Evolutionary conservation across 2,888 invertebrate genomes (phyloP).

Genomic region (Apodemia mormo): DNA sequence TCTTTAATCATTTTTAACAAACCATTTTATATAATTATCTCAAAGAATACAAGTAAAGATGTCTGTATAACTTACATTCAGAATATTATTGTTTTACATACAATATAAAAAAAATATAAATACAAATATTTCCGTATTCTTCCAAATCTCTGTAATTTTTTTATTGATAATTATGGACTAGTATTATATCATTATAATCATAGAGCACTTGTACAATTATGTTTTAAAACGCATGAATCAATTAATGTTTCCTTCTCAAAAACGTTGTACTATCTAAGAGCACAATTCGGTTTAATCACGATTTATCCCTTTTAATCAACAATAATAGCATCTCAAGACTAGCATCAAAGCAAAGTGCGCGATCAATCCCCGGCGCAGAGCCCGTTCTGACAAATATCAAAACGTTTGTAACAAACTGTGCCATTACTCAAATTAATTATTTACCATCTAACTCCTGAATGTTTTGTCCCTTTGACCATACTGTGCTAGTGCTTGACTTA

Average conservation of each 20-base stretch:
- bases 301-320: constrained; percentile 34
- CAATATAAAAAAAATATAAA: too few relatives aligned
- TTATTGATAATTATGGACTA: too few relatives aligned
- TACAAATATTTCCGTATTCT: too few relatives aligned
- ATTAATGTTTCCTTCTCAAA: neutral
- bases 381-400: constrained; percentile 63
- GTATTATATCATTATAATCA: too few relatives aligned
- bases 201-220: too few relatives aligned
- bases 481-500: constrained; percentile 40
- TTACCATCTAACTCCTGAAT: constrained; percentile 60
- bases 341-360: constrained; percentile 36
- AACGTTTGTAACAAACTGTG: constrained; percentile 64
- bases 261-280: neutral
- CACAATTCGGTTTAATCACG: neutral
- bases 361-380: constrained; percentile 45
- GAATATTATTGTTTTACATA: too few relatives aligned
- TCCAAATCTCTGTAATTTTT: too few relatives aligned
- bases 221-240: neutral
- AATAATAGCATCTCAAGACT: constrained; percentile 31
- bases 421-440: constrained; percentile 81
- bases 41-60: too few relatives aligned
- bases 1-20: too few relatives aligned
- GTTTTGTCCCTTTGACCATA: constrained; percentile 73
- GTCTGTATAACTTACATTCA: too few relatives aligned
- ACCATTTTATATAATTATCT: too few relatives aligned